A percentile compares a stretch with the other conserved stretches of the same genome.
phyloP scores from a whole-genome alignment of 30 jellyfish, hydroid and myxozoan genomes.

The Chironex yamaguchii region DNA sequence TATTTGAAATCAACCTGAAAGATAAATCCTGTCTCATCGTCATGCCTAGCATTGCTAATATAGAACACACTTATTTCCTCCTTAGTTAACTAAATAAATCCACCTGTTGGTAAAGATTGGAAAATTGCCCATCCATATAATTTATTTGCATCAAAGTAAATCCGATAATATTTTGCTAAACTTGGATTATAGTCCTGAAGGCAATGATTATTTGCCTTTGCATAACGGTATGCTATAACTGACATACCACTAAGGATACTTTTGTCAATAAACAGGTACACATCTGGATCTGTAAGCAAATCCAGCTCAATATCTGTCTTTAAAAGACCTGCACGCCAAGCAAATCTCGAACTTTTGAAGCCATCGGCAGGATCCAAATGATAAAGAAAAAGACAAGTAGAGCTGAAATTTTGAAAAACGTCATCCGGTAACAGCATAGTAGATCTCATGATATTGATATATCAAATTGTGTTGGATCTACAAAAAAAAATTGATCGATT shows the following conservation, averaged over 20 bases:
- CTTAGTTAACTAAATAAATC: conserved; percentile 46
- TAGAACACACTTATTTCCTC: neutral
- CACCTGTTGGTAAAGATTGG: conserved; percentile 65
- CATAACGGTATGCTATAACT: conserved; percentile 36
- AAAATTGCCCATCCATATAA: conserved; percentile 91
- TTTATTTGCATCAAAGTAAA: conserved; percentile 83
- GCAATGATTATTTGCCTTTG: conserved; percentile 40
- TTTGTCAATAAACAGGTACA: conserved; percentile 37
- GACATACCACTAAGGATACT: conserved; percentile 66
- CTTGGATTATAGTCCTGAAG: neutral
- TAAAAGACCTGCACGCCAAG: conserved; percentile 58
- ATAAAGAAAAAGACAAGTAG: conserved; percentile 21
- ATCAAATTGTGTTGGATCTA: too few relatives aligned
- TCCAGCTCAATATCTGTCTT: conserved; percentile 47
- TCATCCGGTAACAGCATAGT: conserved; percentile 62
- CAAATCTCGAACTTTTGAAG: conserved; percentile 62
- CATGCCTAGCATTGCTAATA: neutral
- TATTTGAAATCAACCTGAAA: neutral
- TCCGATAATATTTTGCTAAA: conserved; percentile 9
- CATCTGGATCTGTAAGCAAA: conserved; percentile 37
- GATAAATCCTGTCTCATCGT: conserved; percentile 45
- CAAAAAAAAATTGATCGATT: too few relatives aligned
- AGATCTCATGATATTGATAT: too few relatives aligned
- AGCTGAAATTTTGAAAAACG: conserved; percentile 41
- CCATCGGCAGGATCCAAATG: conserved; percentile 55